These are phyloP conservation scores for Papilio dardanus DNA, from an alignment of 1,140 invertebrate species.

Conservation along the genomic window DNA sequence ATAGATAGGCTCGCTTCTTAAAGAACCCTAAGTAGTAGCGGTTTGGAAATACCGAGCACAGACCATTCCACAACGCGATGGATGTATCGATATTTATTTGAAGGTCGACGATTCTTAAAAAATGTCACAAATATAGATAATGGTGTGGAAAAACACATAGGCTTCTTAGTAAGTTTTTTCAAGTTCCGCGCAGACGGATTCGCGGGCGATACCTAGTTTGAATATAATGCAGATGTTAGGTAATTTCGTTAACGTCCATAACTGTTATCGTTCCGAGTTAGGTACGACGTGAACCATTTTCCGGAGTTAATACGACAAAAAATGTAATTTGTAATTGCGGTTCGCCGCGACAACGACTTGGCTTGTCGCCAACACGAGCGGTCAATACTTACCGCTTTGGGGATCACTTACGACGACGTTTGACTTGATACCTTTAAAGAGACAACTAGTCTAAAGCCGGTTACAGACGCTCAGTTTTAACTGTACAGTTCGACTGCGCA, in stretches of 20 bases:
- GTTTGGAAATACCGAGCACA: too few relatives aligned
- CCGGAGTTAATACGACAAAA: conserved; percentile 12
- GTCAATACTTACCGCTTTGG: conserved; percentile 15
- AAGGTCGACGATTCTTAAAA: too few relatives aligned
- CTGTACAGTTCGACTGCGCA: too few relatives aligned
- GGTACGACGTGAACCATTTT: neutral
- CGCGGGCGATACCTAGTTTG: too few relatives aligned
- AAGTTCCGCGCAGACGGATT: too few relatives aligned
- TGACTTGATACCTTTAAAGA: neutral
- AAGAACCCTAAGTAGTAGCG: too few relatives aligned
- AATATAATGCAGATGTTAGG: neutral
- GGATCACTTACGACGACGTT: neutral
- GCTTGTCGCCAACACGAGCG: neutral
- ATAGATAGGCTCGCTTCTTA: too few relatives aligned
- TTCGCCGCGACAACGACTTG: conserved; percentile 3
- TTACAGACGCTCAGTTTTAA: neutral
- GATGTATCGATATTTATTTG: too few relatives aligned
- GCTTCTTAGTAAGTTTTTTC: too few relatives aligned
- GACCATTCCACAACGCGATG: too few relatives aligned
- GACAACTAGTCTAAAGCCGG: neutral
- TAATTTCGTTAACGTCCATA: neutral
- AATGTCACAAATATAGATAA: too few relatives aligned
- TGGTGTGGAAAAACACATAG: too few relatives aligned
- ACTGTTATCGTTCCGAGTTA: neutral
- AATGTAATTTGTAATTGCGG: conserved; percentile 21